A percentile compares a stretch with the other conserved stretches of the same genome.
Evolutionary conservation across 2,113 vertebrate species (phyloP).

Genomic region (Pelobates fuscus): DNA sequence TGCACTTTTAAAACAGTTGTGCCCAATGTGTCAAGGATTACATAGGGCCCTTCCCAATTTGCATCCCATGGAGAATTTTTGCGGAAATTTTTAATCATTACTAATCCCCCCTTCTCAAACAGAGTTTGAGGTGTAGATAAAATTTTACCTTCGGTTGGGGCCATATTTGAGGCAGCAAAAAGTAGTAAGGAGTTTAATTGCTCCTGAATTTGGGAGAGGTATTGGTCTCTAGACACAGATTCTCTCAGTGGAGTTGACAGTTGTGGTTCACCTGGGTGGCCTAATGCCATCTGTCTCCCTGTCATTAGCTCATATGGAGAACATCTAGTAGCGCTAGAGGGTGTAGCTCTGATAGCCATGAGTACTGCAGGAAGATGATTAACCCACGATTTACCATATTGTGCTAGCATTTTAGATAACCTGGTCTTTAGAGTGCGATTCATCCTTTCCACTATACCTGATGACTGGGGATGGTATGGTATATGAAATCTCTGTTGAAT

Average conservation of each 20-base stretch:
- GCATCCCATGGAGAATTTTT: too few species aligned
- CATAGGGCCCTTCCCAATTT: too few species aligned
- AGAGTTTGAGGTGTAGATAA: too few species aligned
- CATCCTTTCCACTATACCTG: background rate
- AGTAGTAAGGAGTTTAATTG: too few species aligned
- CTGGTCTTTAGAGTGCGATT: background rate
- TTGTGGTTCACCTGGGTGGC: background rate
- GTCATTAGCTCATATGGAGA: background rate
- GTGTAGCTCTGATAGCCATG: background rate
- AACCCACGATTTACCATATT: background rate
- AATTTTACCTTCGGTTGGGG: too few species aligned
- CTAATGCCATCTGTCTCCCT: background rate
- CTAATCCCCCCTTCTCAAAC: too few species aligned
- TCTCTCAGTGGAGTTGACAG: background rate
- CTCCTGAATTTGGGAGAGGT: background rate
- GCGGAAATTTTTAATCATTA: too few species aligned
- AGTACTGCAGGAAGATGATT: background rate
- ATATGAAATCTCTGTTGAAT: slow-evolving; percentile 4
- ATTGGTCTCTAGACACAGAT: background rate
- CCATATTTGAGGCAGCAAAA: too few species aligned
- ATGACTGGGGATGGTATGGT: background rate
- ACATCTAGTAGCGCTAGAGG: background rate
- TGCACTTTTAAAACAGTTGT: too few species aligned
- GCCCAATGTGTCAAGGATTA: too few species aligned
- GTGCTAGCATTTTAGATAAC: background rate